Evolutionary conservation across 2,888 invertebrate species (phyloP), one percentile per base, ranked within the genome.

Genomic region (Bombyx huttoni): DNA sequence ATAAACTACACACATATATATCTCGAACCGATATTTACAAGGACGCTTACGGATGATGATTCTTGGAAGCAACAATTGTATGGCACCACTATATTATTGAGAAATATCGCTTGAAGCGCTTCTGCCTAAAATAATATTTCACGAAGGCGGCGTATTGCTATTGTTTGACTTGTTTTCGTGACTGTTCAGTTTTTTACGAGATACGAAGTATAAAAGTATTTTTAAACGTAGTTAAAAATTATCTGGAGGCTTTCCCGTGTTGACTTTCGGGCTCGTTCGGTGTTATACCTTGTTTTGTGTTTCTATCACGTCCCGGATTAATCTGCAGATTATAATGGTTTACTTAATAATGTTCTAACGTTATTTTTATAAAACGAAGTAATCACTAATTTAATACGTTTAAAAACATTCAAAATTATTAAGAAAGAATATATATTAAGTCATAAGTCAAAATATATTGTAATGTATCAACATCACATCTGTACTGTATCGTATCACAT

Each of bases 261-360:
- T 62, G 64, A 63, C 62, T 68, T 64, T 62, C 33, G 53, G 54
- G 59, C 62, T 58, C 57, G 56, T 65, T 53, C 58, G 56, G 58
- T 70, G 54, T 67, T 60, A 68, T 64, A 53, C 70, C 61, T 58
- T 57, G 62, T 61, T 64, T 59, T 56, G 58, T 58, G 61, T 56
- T 64, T 63, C 54, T 53, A 64, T 67, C 69, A 69, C 67, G 68
- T 65, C 61, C 61, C 34, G 60, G 64, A 64, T 67, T 67, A 62
- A 56, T 55, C 34, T 24, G 13, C 14, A 46, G 52, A 52, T 52
- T 46, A 56, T 53, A 52, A 54, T 40, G 40, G 40, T 7, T 40
- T 40, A 40, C 40, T 40, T 40, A 3, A 40, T 40, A 40, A 40
- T 40, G 7, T 12, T 40, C 40, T 40, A 7, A 12, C 12, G 12